These are phyloP conservation scores for Phymastichus coffea DNA, from an alignment of 1,140 invertebrate genomes.

Conservation along the genomic window DNA sequence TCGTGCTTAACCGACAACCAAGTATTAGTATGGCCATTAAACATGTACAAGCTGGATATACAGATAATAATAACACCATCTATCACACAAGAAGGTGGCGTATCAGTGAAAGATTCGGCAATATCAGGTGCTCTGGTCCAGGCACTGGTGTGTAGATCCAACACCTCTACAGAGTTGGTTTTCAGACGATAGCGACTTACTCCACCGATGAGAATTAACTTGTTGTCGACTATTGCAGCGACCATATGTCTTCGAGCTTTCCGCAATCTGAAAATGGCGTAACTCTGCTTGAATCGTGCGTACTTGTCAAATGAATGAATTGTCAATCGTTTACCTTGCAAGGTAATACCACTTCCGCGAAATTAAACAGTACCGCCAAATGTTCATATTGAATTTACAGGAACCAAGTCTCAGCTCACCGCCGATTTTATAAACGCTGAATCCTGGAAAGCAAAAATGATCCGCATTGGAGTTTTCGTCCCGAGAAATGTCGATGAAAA, in stretches of 20 bases:
- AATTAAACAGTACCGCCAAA: conserved; percentile 36
- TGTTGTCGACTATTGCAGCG: conserved; percentile 31
- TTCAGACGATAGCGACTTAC: conserved; percentile 32
- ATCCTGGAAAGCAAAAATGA: conserved; percentile 26
- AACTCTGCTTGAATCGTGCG: not conserved
- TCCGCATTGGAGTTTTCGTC: not conserved
- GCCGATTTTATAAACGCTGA: conserved; percentile 35
- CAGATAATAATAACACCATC: conserved; percentile 27
- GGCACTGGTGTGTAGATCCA: conserved; percentile 24
- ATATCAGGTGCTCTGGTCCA: conserved; percentile 32
- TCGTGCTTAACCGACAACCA: conserved; percentile 26
- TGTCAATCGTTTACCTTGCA: conserved; percentile 31
- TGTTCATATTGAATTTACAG: conserved; percentile 31
- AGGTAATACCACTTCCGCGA: conserved; percentile 34
- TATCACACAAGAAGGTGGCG: conserved; percentile 32
- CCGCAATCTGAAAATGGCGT: conserved; percentile 23
- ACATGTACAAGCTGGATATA: conserved; percentile 29
- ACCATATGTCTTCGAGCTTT: conserved; percentile 34
- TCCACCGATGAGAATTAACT: conserved; percentile 33
- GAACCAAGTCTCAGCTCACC: conserved; percentile 33
- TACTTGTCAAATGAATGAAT: too few species aligned
- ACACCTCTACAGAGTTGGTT: conserved; percentile 29
- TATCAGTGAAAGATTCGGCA: conserved; percentile 33
- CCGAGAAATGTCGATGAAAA: not conserved
- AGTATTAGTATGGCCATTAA: conserved; percentile 17